A percentile compares a stretch with the other conserved stretches of the same genome.
Conservation (phyloP, 1,140 invertebrate species). For the Brachionus plicatilis region DNA sequence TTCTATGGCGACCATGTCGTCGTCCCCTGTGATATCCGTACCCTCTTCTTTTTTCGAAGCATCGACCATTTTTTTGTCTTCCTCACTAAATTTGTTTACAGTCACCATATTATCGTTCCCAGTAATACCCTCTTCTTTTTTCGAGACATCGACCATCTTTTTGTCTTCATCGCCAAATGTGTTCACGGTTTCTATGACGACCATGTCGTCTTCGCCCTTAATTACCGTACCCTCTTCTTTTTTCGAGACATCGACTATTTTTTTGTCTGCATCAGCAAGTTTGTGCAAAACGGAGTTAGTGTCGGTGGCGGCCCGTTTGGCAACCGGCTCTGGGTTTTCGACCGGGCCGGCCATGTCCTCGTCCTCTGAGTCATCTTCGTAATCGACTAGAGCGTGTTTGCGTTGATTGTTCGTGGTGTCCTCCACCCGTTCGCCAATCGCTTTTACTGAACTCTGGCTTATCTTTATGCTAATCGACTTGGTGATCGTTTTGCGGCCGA, state of each 20-base stretch:
- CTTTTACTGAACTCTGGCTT: neutral
- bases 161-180: neutral
- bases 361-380: slow-evolving; percentile 8
- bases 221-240: neutral
- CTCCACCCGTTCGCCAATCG: neutral
- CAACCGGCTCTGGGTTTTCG: neutral
- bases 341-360: neutral
- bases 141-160: neutral
- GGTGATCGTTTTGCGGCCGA: neutral
- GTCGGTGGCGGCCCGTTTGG: neutral
- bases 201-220: neutral
- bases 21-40: neutral
- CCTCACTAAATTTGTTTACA: neutral
- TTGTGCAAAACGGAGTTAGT: neutral
- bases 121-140: neutral
- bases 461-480: slow-evolving; percentile 7
- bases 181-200: neutral
- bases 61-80: neutral
- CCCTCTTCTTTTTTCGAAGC: neutral
- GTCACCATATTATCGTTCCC: neutral
- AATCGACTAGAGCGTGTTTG: slow-evolving; percentile 23
- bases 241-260: neutral
- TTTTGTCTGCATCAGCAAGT: neutral
- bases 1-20: neutral
- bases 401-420: neutral